Evolutionary conservation across 1,140 invertebrate genomes (phyloP).

Genomic region (Gerris buenoi): DNA sequence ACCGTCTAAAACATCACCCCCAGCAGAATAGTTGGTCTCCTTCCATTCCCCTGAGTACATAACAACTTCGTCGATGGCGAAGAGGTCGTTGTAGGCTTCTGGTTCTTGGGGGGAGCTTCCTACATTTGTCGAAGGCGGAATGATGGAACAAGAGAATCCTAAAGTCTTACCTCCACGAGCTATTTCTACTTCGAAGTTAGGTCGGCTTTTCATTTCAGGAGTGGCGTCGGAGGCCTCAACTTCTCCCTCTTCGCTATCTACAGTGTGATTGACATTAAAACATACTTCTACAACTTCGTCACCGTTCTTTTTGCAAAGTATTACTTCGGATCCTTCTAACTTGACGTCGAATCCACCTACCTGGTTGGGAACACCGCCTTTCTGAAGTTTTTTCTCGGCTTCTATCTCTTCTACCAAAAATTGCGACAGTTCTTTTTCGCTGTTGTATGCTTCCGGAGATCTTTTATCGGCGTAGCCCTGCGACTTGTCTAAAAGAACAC

Average conservation of each 20-base stretch:
- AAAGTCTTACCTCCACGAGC: conserved; percentile 55
- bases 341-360: conserved; percentile 63
- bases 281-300: conserved; percentile 60
- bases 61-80: conserved; percentile 75
- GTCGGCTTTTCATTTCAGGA: conserved; percentile 75
- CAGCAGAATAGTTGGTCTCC: conserved; percentile 69
- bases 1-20: conserved; percentile 77
- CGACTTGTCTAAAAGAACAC: too few relatives aligned
- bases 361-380: conserved; percentile 52
- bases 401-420: conserved; percentile 79
- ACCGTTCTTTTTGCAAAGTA: conserved; percentile 49
- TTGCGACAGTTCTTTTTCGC: conserved; percentile 71
- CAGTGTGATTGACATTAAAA: conserved; percentile 81
- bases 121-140: conserved; percentile 37
- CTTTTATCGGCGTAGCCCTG: too few relatives aligned
- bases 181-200: conserved; percentile 71
- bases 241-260: conserved; percentile 60
- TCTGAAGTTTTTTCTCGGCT: conserved; percentile 66
- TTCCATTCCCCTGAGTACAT: conserved; percentile 68
- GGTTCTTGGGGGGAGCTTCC: too few relatives aligned
- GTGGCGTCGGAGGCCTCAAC: conserved; percentile 44
- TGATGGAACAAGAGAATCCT: conserved; percentile 66
- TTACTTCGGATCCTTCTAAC: conserved; percentile 60
- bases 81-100: conserved; percentile 50
- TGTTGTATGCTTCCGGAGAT: too few relatives aligned